These are phyloP conservation scores for Aphaenogaster rudis DNA, from an alignment of 1,140 invertebrate genomes.

Conservation along the genomic window DNA sequence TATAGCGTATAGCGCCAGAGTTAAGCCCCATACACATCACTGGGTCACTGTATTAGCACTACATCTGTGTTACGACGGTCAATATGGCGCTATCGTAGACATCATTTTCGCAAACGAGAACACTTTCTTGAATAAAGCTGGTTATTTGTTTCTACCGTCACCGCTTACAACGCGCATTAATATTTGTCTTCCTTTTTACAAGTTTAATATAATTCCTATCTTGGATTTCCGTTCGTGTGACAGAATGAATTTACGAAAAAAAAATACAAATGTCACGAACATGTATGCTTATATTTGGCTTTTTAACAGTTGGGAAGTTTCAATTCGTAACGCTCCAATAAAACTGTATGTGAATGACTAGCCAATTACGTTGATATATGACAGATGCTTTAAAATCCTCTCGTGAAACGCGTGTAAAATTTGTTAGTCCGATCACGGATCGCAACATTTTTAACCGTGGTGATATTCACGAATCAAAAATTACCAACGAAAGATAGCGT, in stretches of 20 bases:
- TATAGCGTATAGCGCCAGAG: conserved; percentile 49
- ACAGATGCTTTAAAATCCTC: conserved; percentile 27
- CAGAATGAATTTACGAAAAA: neutral
- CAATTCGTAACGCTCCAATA: conserved; percentile 14
- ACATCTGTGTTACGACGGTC: conserved; percentile 42
- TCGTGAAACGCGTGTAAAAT: conserved; percentile 16
- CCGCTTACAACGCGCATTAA: neutral
- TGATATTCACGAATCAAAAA: neutral
- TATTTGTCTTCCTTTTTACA: neutral
- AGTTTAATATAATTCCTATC: conserved; percentile 16
- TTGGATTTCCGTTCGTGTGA: neutral
- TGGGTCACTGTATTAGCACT: conserved; percentile 41
- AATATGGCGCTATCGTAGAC: neutral
- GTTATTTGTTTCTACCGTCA: neutral
- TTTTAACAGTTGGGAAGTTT: neutral
- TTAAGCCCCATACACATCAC: conserved; percentile 46
- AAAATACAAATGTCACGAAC: conserved; percentile 15
- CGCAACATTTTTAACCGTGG: neutral
- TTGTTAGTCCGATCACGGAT: neutral
- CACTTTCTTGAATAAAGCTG: conserved; percentile 2
- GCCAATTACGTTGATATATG: conserved; percentile 21
- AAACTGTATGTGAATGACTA: conserved; percentile 6
- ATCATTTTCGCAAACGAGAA: conserved; percentile 35
- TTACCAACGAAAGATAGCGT: neutral
- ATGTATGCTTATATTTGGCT: neutral